phyloP scores from a whole-genome alignment of 2,113 vertebrate species.

The Xiphophorus maculatus region DNA sequence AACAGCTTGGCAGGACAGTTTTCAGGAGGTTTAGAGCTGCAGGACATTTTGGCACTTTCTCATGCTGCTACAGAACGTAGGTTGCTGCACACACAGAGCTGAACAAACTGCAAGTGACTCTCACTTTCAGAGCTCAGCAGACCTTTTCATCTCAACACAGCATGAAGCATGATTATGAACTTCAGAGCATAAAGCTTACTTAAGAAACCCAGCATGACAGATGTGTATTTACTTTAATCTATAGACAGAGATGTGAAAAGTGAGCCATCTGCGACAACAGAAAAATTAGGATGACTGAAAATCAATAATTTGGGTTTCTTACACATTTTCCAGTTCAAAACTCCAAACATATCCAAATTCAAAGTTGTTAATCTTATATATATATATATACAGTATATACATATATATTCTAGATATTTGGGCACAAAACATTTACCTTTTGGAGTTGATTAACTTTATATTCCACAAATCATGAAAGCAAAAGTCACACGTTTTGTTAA shows the following conservation, averaged over 20 bases:
- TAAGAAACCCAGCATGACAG: conserved; percentile 1
- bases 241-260: not conserved
- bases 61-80: conserved; percentile 43
- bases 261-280: not conserved
- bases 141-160: conserved; percentile 1
- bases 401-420: too few species aligned
- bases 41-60: conserved; percentile 46
- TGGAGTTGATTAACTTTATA: too few species aligned
- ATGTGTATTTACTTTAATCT: not conserved
- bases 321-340: too few species aligned
- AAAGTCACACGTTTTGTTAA: too few species aligned
- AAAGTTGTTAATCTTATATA: too few species aligned
- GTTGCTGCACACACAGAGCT: conserved; percentile 22
- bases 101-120: conserved; percentile 37
- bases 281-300: not conserved
- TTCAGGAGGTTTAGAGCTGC: conserved; percentile 26
- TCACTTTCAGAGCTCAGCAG: conserved; percentile 27
- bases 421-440: too few species aligned
- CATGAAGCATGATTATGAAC: not conserved
- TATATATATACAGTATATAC: too few species aligned
- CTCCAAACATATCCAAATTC: too few species aligned
- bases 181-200: conserved; percentile 25
- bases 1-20: conserved; percentile 25
- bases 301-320: too few species aligned
- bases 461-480: too few species aligned